Percentiles rank a stretch among this genome's conserved stretches.
Conservation (phyloP, 2,888 invertebrate genomes). For the Dinocampus coccinellae region DNA sequence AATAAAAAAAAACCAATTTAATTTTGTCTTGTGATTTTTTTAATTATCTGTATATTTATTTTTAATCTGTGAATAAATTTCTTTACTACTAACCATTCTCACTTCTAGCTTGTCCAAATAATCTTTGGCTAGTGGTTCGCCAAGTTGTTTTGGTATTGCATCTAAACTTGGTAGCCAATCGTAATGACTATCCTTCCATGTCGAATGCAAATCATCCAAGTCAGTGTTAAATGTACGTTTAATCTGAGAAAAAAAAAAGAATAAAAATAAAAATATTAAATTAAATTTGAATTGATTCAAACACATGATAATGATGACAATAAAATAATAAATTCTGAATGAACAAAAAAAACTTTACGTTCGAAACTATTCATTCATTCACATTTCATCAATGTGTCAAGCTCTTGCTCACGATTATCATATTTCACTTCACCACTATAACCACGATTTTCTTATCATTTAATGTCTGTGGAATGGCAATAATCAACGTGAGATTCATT, state of each 20-base stretch:
- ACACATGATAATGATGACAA: neutral
- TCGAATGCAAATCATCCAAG: conserved; percentile 65
- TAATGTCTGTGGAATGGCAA: conserved; percentile 48
- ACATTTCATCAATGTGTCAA: conserved; percentile 2
- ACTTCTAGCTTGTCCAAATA: conserved; percentile 70
- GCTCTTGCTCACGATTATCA: conserved; percentile 43
- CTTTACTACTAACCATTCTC: conserved; percentile 54
- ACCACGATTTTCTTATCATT: neutral
- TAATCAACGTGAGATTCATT: conserved; percentile 46
- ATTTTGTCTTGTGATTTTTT: neutral
- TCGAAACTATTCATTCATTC: neutral
- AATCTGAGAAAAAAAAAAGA: conserved; percentile 68
- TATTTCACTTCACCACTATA: conserved; percentile 28
- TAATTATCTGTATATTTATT: neutral
- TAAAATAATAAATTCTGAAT: neutral
- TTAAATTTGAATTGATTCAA: no score
- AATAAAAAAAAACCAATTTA: neutral
- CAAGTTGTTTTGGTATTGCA: conserved; percentile 71
- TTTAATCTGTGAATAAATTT: neutral
- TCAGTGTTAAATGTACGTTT: conserved; percentile 68
- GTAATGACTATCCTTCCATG: conserved; percentile 69
- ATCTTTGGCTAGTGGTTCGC: conserved; percentile 65
- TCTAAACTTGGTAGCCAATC: conserved; percentile 71
- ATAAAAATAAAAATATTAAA: conserved; percentile 24
- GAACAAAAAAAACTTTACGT: no score